Evolutionary conservation across 2,797 vertebrate genomes (phyloP).

Genomic region (Poeciliopsis gracilis): DNA sequence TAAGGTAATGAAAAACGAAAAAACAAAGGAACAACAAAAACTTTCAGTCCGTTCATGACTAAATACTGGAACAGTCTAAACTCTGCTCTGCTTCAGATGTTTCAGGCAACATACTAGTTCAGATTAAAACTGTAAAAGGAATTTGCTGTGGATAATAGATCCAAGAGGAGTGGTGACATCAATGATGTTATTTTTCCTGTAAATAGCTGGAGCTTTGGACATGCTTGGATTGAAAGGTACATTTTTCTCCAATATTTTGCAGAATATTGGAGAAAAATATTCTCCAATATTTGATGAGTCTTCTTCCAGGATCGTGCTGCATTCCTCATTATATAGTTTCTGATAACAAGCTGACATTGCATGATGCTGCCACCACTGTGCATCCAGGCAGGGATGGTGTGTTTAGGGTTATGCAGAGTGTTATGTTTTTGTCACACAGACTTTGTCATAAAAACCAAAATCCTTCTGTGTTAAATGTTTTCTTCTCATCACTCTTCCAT

Average conservation of each 20-base stretch:
- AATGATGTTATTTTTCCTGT: constrained; percentile 21
- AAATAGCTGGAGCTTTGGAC: constrained; percentile 29
- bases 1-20: not conserved
- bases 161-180: constrained; percentile 28
- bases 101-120: constrained; percentile 53
- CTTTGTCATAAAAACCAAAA: not conserved
- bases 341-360: not conserved
- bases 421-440: not conserved
- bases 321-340: not conserved
- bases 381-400: not conserved
- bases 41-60: not conserved
- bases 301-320: not conserved
- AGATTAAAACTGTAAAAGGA: constrained; percentile 39
- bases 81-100: constrained; percentile 22
- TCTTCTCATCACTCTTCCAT: not conserved
- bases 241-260: not conserved
- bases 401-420: not conserved
- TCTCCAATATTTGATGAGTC: not conserved
- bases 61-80: constrained; percentile 5
- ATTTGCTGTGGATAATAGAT: constrained; percentile 28
- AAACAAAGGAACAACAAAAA: not conserved
- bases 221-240: not conserved
- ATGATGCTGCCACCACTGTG: not conserved
- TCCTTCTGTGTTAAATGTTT: not conserved
- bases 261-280: too few relatives aligned